A percentile compares a stretch with the other conserved stretches of the same genome.
Evolutionary conservation across 2,797 vertebrate species (phyloP).

Genomic region (Macrochelys suwanniensis): DNA sequence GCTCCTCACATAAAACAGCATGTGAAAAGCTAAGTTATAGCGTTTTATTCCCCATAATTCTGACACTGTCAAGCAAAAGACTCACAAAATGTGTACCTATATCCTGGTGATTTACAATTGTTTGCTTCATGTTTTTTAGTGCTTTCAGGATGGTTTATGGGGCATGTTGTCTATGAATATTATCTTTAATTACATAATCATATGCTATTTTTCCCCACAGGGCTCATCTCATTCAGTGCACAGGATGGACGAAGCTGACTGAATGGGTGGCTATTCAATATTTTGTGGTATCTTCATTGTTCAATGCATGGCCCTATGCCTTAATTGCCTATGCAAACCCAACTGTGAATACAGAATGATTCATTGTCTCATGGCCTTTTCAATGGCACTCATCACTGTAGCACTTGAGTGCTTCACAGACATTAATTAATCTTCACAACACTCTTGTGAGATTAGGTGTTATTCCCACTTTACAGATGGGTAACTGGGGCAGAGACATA

Average conservation of each 20-base stretch:
- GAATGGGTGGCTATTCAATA: neutral
- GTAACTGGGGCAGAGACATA: neutral
- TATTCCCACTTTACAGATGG: neutral
- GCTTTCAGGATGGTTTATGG: neutral
- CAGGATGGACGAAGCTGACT: neutral
- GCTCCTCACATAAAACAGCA: accelerated
- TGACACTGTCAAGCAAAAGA: neutral
- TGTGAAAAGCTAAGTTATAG: neutral
- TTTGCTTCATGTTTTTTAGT: neutral
- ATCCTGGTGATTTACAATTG: neutral
- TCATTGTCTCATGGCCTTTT: neutral
- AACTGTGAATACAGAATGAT: neutral
- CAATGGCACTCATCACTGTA: neutral
- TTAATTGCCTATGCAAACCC: neutral
- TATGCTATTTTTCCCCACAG: neutral
- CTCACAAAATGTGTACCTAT: neutral
- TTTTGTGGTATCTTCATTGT: neutral
- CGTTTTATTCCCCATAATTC: neutral
- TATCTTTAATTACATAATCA: neutral
- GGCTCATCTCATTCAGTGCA: neutral
- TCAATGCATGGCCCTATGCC: neutral
- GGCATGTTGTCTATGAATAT: neutral
- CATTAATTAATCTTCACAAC: neutral
- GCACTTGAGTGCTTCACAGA: neutral
- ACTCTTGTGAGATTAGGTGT: neutral